Evolutionary conservation across 2,113 vertebrate genomes (phyloP).

Genomic region (Gobio gobio): DNA sequence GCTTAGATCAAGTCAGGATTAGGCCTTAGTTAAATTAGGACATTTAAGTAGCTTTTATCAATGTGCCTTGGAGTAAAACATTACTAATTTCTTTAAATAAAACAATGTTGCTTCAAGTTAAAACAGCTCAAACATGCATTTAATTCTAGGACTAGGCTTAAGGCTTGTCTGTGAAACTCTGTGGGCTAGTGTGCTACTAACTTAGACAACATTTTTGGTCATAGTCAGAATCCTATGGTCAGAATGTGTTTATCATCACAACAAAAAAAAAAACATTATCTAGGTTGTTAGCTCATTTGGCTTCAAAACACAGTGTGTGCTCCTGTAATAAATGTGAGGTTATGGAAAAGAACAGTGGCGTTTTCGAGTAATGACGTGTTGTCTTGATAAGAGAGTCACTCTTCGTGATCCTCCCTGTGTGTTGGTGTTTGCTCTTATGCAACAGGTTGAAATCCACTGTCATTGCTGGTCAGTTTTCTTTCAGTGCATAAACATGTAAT

Average conservation of each 20-base stretch:
- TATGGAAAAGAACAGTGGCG: not conserved
- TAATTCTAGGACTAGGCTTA: too few species aligned
- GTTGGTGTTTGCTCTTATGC: slow-evolving; percentile 22
- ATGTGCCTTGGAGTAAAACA: too few species aligned
- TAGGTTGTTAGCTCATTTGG: not conserved
- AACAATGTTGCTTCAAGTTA: too few species aligned
- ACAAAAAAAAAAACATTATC: not conserved
- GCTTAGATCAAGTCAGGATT: too few species aligned
- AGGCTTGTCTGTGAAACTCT: too few species aligned
- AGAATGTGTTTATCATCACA: not conserved
- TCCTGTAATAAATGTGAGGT: not conserved
- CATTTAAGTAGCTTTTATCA: too few species aligned
- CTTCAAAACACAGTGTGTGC: not conserved
- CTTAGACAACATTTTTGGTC: not conserved
- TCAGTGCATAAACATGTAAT: not conserved
- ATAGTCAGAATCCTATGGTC: not conserved
- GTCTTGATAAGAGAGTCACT: slow-evolving; percentile 9
- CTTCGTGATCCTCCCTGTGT: not conserved
- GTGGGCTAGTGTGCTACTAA: not conserved
- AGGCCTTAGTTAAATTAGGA: too few species aligned
- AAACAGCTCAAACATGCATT: too few species aligned
- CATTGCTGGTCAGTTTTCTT: not conserved
- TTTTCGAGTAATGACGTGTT: not conserved
- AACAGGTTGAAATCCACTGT: slow-evolving; percentile 30
- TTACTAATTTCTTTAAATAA: too few species aligned